A percentile compares a stretch with the other conserved stretches of the same genome.
These are phyloP conservation scores for Sesamia inferens DNA, from an alignment of 2,888 invertebrate species.

Conservation along the genomic window DNA sequence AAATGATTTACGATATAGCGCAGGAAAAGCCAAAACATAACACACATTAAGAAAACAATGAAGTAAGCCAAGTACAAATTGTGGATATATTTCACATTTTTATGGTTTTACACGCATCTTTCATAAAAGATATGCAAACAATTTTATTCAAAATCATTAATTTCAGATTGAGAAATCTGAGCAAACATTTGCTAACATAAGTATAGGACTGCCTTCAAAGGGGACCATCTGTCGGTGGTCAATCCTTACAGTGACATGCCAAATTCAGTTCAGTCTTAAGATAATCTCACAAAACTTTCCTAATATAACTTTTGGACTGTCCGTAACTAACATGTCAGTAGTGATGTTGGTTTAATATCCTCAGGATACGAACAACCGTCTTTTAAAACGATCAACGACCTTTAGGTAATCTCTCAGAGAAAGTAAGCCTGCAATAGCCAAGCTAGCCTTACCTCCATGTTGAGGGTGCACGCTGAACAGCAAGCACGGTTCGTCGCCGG, in stretches of 20 bases:
- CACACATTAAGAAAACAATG: conserved; percentile 28
- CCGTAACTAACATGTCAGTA: background rate
- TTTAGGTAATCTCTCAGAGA: too few relatives aligned
- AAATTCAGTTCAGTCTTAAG: background rate
- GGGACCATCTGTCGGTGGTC: background rate
- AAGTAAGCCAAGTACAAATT: conserved; percentile 28
- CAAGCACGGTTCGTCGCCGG: conserved; percentile 91
- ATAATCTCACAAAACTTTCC: background rate
- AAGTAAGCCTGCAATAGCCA: background rate
- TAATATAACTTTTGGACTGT: background rate
- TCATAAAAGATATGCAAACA: background rate
- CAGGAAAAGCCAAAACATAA: conserved; percentile 25
- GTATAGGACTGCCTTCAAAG: background rate
- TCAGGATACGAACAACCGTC: background rate
- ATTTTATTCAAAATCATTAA: conserved; percentile 5
- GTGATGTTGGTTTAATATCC: background rate
- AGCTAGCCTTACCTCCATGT: conserved; percentile 85
- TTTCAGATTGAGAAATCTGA: background rate
- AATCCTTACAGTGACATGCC: background rate
- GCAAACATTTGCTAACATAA: background rate
- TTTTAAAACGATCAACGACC: background rate
- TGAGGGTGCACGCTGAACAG: conserved; percentile 90
- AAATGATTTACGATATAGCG: conserved; percentile 36
- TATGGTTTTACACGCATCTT: background rate
- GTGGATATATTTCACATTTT: conserved; percentile 26